Evolutionary conservation across 1,140 invertebrate species (phyloP).

Genomic region (Drosophila baimaii): DNA sequence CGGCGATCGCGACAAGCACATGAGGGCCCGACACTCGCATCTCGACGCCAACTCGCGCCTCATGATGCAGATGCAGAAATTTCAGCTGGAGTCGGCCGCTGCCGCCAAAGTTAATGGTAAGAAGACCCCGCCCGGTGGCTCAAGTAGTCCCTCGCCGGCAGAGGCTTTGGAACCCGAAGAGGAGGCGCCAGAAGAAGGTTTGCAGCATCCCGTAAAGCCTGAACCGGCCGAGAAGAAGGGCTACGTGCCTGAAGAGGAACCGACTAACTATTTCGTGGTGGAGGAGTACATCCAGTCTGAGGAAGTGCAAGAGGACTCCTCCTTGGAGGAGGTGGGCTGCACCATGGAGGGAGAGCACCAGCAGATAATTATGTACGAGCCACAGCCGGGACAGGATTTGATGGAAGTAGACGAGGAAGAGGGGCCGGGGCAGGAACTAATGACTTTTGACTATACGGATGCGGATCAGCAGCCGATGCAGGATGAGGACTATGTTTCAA

Average conservation of each 20-base stretch:
- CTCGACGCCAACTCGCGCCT: slow-evolving; percentile 74
- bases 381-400: neutral
- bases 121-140: neutral
- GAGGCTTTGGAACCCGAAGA: neutral
- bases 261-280: slow-evolving; percentile 19
- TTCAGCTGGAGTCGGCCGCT: slow-evolving; percentile 71
- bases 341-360: slow-evolving; percentile 9
- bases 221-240: slow-evolving; percentile 30
- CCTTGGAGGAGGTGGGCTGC: neutral
- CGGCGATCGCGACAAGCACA: slow-evolving; percentile 87
- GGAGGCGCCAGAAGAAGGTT: neutral
- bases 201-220: neutral
- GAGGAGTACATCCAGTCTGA: slow-evolving; percentile 23
- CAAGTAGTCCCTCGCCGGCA: neutral
- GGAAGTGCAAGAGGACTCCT: neutral
- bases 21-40: slow-evolving; percentile 86
- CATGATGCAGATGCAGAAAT: slow-evolving; percentile 82
- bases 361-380: slow-evolving; percentile 37
- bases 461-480: neutral
- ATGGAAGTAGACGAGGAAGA: slow-evolving; percentile 3
- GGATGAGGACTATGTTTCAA: slow-evolving; percentile 7
- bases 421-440: neutral
- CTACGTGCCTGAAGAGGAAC: slow-evolving; percentile 6
- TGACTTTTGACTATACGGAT: neutral
- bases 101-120: slow-evolving; percentile 48